These are phyloP conservation scores for Argyresthia albistria DNA, from an alignment of 2,888 invertebrate species.

Conservation along the genomic window DNA sequence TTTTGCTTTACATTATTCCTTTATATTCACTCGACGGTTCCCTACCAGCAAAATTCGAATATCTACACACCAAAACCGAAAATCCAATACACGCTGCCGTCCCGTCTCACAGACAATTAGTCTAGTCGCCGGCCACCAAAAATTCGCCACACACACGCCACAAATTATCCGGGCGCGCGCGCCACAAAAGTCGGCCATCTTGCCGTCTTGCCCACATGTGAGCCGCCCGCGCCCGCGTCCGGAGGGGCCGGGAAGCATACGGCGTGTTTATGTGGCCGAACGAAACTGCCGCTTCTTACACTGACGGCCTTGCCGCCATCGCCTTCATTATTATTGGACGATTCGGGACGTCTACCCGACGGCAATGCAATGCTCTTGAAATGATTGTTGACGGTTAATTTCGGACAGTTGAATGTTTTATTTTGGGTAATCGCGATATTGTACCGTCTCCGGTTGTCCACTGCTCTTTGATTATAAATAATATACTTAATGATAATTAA, in stretches of 20 bases:
- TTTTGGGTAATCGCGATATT: too few species aligned
- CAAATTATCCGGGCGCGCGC: not conserved
- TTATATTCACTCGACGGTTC: too few species aligned
- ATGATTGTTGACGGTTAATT: too few species aligned
- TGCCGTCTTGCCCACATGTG: conserved; percentile 44
- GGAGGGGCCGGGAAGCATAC: conserved; percentile 37
- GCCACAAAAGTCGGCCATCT: conserved; percentile 54
- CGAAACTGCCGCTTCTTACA: conserved; percentile 72
- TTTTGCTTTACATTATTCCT: not conserved
- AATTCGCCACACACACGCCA: not conserved
- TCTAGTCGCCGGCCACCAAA: not conserved
- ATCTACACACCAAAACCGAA: too few species aligned
- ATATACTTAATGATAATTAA: too few species aligned
- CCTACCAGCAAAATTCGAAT: too few species aligned
- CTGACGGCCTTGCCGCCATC: conserved; percentile 67
- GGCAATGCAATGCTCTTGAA: conserved; percentile 13
- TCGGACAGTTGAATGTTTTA: too few species aligned
- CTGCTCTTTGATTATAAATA: conserved; percentile 59
- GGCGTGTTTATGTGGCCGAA: conserved; percentile 72
- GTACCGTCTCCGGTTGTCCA: conserved; percentile 55
- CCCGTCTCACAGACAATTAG: too few species aligned
- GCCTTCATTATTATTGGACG: conserved; percentile 73
- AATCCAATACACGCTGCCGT: too few species aligned
- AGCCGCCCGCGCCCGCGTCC: conserved; percentile 53
- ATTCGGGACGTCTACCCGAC: conserved; percentile 68